Percentiles rank a stretch among this genome's conserved stretches.
Conservation (phyloP, 2,113 vertebrate genomes). For the Vulpes vulpes region DNA sequence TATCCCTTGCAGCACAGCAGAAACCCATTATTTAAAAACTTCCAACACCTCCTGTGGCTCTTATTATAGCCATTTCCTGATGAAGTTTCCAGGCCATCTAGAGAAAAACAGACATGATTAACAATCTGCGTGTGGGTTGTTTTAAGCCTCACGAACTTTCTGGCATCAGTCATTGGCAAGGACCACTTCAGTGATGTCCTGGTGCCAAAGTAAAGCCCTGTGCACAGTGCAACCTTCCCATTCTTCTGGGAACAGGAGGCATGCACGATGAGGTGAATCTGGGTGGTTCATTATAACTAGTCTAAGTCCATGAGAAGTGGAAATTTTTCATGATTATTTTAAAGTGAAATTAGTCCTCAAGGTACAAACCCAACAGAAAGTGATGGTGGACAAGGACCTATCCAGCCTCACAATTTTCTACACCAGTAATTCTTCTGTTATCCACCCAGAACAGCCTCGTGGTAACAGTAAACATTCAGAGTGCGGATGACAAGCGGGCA, state of each 20-base stretch:
- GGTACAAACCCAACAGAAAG: neutral
- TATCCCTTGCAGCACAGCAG: neutral
- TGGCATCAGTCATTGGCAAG: neutral
- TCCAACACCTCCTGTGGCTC: neutral
- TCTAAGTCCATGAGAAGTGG: neutral
- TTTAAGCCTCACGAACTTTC: neutral
- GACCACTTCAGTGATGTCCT: neutral
- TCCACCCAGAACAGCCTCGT: neutral
- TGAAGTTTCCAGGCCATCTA: neutral
- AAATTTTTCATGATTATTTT: neutral
- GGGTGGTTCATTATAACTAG: neutral
- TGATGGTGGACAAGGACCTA: neutral
- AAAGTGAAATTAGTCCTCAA: neutral
- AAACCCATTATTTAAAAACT: neutral
- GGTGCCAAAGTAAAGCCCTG: neutral
- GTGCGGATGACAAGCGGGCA: neutral
- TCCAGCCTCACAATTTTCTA: neutral
- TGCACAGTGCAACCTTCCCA: neutral
- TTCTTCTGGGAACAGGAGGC: neutral
- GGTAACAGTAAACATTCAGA: neutral
- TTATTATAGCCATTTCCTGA: neutral
- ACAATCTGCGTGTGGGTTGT: neutral
- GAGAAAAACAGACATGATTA: neutral
- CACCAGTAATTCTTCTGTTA: neutral
- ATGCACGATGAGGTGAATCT: fast-evolving